phyloP scores from a whole-genome alignment of 2,113 vertebrate genomes.

The Progne subis region DNA sequence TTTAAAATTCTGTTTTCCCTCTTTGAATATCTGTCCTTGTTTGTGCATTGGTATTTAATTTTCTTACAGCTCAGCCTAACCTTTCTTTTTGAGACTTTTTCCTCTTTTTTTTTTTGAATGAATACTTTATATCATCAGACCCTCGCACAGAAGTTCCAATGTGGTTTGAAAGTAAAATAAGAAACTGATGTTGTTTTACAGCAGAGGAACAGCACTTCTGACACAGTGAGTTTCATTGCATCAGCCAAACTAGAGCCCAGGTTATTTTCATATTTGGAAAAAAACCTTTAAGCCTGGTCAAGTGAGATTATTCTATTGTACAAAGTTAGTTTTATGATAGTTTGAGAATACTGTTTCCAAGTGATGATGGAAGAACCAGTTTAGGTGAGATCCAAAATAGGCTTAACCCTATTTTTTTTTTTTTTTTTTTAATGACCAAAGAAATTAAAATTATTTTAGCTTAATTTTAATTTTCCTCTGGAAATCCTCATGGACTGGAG shows the following conservation, averaged over 20 bases:
- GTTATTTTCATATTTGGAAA: background rate
- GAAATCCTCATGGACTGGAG: accelerated
- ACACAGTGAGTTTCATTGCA: background rate
- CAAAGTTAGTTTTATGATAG: background rate
- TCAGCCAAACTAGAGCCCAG: background rate
- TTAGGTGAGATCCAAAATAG: background rate
- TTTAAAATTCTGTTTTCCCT: slow-evolving; percentile 57
- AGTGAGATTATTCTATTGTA: background rate
- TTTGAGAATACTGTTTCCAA: background rate
- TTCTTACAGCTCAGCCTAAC: slow-evolving; percentile 38
- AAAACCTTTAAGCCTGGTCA: background rate
- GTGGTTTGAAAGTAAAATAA: slow-evolving; percentile 42
- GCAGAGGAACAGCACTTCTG: background rate
- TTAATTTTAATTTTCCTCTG: background rate
- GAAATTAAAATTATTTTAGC: background rate
- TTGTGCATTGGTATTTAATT: slow-evolving; percentile 52
- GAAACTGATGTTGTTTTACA: slow-evolving; percentile 17
- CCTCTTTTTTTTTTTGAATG: background rate
- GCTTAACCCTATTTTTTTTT: background rate
- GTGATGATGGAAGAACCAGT: background rate
- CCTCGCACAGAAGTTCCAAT: background rate
- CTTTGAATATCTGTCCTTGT: slow-evolving; percentile 34
- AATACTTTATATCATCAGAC: slow-evolving; percentile 51
- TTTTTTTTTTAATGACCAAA: background rate
- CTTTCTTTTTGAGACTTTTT: slow-evolving; percentile 46